phyloP scores from a whole-genome alignment of 2,797 vertebrate genomes.

The Acestrorhynchus altus region DNA sequence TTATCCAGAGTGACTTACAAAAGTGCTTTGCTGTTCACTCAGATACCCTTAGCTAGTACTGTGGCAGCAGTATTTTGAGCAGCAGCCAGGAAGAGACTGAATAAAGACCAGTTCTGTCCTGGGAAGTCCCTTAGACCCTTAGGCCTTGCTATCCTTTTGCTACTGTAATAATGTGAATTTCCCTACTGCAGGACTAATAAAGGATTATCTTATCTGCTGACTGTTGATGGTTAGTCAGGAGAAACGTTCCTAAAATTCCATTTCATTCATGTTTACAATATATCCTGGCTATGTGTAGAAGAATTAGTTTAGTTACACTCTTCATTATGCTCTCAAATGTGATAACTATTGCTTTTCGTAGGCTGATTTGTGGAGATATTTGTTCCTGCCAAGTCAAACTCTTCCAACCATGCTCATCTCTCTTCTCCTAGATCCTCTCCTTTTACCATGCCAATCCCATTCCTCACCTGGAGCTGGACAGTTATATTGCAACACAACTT shows the following conservation, averaged over 20 bases:
- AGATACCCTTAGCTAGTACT: too few species aligned
- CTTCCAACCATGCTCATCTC: background rate
- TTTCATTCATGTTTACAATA: background rate
- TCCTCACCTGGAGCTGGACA: background rate
- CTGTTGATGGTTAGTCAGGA: background rate
- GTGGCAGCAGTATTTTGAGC: too few species aligned
- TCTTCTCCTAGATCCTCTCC: background rate
- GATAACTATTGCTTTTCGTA: background rate
- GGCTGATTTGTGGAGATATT: background rate
- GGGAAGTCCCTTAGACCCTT: too few species aligned
- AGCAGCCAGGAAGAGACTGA: too few species aligned
- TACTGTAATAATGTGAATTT: too few species aligned
- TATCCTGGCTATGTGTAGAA: background rate
- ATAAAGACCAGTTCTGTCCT: too few species aligned
- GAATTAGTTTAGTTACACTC: background rate
- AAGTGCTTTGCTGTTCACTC: too few species aligned
- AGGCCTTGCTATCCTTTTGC: too few species aligned
- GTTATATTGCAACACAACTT: background rate
- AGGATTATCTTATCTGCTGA: too few species aligned
- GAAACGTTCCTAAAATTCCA: background rate
- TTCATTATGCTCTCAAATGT: background rate
- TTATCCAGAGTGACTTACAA: too few species aligned
- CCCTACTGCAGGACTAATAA: too few species aligned
- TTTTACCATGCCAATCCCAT: background rate
- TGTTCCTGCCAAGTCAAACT: background rate